Evolutionary conservation across 2,888 invertebrate genomes (phyloP).

Genomic region (Acanthoscelides obtectus): DNA sequence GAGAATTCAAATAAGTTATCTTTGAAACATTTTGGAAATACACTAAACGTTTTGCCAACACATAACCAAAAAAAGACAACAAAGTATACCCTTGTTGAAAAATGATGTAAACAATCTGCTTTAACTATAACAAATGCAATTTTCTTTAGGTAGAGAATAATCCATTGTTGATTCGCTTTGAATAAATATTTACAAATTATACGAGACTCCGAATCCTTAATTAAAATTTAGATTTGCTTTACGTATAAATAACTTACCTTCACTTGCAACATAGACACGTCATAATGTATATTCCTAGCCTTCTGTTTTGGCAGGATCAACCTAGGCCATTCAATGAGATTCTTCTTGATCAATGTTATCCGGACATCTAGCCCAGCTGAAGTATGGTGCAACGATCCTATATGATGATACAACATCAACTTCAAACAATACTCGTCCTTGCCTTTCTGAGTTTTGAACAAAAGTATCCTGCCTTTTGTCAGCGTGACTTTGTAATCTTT

Average conservation of each 20-base stretch:
- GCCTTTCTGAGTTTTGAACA: slow-evolving; percentile 30
- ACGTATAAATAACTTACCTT: slow-evolving; percentile 20
- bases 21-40: too few species aligned
- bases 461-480: slow-evolving; percentile 25
- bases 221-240: too few species aligned
- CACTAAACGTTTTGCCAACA: too few species aligned
- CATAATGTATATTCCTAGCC: slow-evolving; percentile 36
- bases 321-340: slow-evolving; percentile 35
- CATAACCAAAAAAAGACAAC: too few species aligned
- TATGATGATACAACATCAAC: slow-evolving; percentile 33
- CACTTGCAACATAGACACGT: slow-evolving; percentile 26
- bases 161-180: too few species aligned
- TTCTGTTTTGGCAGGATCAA: slow-evolving; percentile 31
- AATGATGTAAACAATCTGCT: too few species aligned
- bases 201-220: too few species aligned
- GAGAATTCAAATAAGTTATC: too few species aligned
- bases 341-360: slow-evolving; percentile 33
- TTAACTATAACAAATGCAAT: too few species aligned
- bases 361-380: slow-evolving; percentile 31
- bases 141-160: too few species aligned
- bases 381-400: slow-evolving; percentile 30
- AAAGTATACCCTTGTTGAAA: too few species aligned
- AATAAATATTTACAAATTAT: too few species aligned
- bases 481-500: slow-evolving; percentile 30
- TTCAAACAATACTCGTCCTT: slow-evolving; percentile 33